Evolutionary conservation across 2,888 invertebrate species (phyloP).

Genomic region (Antheraea yamamai): DNA sequence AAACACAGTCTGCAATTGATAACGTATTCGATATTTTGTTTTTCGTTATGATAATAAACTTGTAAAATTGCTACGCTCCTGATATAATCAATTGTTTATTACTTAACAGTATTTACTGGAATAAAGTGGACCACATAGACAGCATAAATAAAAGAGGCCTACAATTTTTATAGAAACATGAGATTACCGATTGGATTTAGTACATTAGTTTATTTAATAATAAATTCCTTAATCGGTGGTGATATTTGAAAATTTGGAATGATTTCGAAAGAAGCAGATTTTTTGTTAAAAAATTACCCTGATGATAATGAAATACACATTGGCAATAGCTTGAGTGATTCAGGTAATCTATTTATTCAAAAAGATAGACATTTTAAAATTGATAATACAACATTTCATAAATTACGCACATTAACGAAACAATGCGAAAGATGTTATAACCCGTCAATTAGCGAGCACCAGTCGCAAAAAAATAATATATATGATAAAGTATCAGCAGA

Average conservation of each 20-base stretch:
- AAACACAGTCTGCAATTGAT: too few relatives aligned
- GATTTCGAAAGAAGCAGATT: not conserved
- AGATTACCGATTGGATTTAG: not conserved
- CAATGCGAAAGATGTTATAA: not conserved
- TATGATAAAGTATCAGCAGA: not conserved
- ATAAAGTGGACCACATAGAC: too few relatives aligned
- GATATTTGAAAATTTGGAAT: conserved; percentile 1
- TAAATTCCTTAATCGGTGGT: not conserved
- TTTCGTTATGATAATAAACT: too few relatives aligned
- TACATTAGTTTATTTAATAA: not conserved
- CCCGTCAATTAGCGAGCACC: not conserved
- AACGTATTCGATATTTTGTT: too few relatives aligned
- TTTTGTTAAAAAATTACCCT: not conserved
- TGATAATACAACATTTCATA: not conserved
- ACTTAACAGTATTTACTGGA: too few relatives aligned
- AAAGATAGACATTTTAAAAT: not conserved
- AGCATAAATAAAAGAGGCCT: not conserved
- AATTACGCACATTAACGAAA: not conserved
- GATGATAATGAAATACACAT: not conserved
- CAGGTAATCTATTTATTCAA: not conserved
- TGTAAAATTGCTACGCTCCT: too few relatives aligned
- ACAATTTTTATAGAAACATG: not conserved
- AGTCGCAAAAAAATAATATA: not conserved
- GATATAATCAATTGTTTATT: too few relatives aligned
- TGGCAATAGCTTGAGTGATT: not conserved